Evolutionary conservation across 2,888 invertebrate species (phyloP).

Genomic region (Diaprepes abbreviatus): DNA sequence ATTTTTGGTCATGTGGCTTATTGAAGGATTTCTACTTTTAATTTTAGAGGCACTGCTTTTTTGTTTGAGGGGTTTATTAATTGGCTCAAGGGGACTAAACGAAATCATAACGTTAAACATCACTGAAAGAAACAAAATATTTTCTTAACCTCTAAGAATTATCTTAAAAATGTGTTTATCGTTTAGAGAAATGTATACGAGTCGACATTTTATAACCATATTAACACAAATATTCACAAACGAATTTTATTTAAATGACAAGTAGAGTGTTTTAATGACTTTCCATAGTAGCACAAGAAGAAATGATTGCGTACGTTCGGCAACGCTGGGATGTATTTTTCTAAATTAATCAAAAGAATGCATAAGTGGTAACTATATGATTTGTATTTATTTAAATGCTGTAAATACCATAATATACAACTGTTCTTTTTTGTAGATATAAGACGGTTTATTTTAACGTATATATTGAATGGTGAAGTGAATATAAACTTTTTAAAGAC

Average conservation of each 20-base stretch:
- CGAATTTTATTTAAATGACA: conserved; percentile 1
- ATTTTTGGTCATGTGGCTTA: too few relatives aligned
- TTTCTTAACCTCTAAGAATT: too few relatives aligned
- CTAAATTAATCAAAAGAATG: conserved; percentile 34
- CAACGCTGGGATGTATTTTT: conserved; percentile 24
- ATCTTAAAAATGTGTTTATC: too few relatives aligned
- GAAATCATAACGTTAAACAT: too few relatives aligned
- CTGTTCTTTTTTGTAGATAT: conserved; percentile 53
- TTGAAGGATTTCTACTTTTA: too few relatives aligned
- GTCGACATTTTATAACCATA: background rate
- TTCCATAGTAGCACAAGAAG: conserved; percentile 15
- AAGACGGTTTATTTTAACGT: conserved; percentile 55
- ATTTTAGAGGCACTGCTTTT: too few relatives aligned
- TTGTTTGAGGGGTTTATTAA: too few relatives aligned
- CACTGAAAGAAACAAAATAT: too few relatives aligned
- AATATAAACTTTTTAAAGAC: conserved; percentile 51
- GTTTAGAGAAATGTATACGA: too few relatives aligned
- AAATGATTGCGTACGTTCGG: background rate
- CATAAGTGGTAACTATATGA: conserved; percentile 3
- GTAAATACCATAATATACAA: conserved; percentile 40
- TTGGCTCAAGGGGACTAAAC: too few relatives aligned
- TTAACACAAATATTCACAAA: background rate
- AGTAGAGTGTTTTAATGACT: background rate
- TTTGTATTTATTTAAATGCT: conserved; percentile 41
- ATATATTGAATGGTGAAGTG: conserved; percentile 54